Percentiles rank a stretch among this genome's conserved stretches.
Conservation (phyloP, 2,113 vertebrate species). For the Eclectus roratus region DNA sequence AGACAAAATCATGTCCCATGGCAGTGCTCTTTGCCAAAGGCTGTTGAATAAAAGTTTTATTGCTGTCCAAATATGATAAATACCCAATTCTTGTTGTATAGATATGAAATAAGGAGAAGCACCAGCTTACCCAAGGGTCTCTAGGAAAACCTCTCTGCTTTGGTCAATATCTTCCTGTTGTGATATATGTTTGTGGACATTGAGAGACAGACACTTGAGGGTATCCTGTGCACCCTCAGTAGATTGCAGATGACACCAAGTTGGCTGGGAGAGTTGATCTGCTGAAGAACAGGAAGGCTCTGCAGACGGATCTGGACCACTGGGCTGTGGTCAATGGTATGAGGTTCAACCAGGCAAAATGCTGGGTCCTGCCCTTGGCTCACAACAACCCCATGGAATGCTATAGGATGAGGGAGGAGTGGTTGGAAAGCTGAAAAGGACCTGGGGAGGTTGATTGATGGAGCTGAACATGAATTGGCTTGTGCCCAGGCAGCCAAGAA, state of each 20-base stretch:
- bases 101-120: background rate
- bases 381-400: background rate
- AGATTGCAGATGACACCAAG: rapidly evolving
- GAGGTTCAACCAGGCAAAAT: background rate
- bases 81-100: background rate
- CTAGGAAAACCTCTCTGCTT: background rate
- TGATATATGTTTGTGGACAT: background rate
- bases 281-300: background rate
- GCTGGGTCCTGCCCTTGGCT: background rate
- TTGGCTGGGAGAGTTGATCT: background rate
- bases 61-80: background rate
- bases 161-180: background rate
- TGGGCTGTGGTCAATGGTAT: too few species aligned
- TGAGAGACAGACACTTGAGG: background rate
- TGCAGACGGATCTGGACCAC: background rate
- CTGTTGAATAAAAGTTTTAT: background rate
- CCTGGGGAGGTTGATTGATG: rapidly evolving
- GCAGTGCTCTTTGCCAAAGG: background rate
- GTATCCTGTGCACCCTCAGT: background rate
- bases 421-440: background rate
- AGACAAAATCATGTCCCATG: background rate
- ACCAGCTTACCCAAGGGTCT: background rate
- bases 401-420: background rate
- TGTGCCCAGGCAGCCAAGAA: background rate
- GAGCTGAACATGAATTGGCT: background rate